Evolutionary conservation across 2,113 vertebrate species (phyloP).

Genomic region (Saccopteryx bilineata): DNA sequence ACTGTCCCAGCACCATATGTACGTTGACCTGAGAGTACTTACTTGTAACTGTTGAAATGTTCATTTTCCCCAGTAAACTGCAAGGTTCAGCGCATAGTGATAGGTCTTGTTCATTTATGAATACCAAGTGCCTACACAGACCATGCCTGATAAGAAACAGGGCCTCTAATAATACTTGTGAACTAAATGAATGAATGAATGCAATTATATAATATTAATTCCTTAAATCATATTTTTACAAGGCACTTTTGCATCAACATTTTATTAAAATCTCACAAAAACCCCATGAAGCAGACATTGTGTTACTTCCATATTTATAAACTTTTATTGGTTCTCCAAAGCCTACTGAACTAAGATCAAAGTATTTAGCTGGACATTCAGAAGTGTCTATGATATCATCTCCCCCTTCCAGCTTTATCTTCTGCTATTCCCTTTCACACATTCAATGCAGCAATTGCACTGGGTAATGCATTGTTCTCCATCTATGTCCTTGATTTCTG

Average conservation of each 20-base stretch:
- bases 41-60: slow-evolving; percentile 64
- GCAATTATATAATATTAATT: slow-evolving; percentile 29
- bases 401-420: not conserved
- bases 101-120: slow-evolving; percentile 51
- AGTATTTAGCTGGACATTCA: slow-evolving; percentile 2
- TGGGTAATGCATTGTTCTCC: slow-evolving; percentile 11
- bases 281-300: not conserved
- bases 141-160: not conserved
- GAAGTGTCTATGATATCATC: not conserved
- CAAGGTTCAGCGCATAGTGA: slow-evolving; percentile 17
- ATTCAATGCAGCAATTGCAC: not conserved
- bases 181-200: slow-evolving; percentile 25
- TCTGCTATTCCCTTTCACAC: not conserved
- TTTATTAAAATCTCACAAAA: slow-evolving; percentile 48
- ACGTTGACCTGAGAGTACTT: slow-evolving; percentile 33
- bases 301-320: slow-evolving; percentile 43
- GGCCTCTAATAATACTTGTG: slow-evolving; percentile 13
- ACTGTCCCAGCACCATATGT: slow-evolving; percentile 37
- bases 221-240: slow-evolving; percentile 36
- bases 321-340: not conserved
- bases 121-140: slow-evolving; percentile 14
- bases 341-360: not conserved
- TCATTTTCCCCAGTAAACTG: slow-evolving; percentile 43
- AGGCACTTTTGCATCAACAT: not conserved
- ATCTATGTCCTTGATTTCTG: slow-evolving; percentile 53